These are phyloP conservation scores for Ophion costatus DNA, from an alignment of 2,888 invertebrate species.

Conservation along the genomic window DNA sequence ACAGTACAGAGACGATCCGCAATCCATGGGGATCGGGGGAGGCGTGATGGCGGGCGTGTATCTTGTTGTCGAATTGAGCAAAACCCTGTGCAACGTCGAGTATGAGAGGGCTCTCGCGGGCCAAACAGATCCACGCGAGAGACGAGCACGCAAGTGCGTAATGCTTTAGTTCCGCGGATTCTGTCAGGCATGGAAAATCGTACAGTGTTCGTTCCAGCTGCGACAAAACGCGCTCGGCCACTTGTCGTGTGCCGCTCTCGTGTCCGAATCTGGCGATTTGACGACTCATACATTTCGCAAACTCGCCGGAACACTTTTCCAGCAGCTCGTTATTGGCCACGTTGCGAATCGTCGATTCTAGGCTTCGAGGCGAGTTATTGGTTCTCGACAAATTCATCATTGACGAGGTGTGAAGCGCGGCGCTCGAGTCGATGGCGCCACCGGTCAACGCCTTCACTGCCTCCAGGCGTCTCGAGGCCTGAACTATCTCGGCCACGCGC, in stretches of 20 bases:
- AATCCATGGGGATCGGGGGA: slow-evolving; percentile 85
- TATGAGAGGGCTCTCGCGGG: slow-evolving; percentile 76
- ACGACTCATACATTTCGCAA: slow-evolving; percentile 78
- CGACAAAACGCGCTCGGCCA: slow-evolving; percentile 77
- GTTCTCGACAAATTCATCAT: slow-evolving; percentile 47
- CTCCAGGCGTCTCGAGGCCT: slow-evolving; percentile 77
- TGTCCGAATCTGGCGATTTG: slow-evolving; percentile 78
- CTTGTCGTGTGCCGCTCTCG: slow-evolving; percentile 76
- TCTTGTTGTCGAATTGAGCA: slow-evolving; percentile 83
- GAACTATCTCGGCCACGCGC: slow-evolving; percentile 79
- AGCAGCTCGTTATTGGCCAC: background rate
- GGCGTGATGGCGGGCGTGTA: slow-evolving; percentile 86
- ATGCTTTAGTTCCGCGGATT: slow-evolving; percentile 90
- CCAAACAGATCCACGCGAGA: slow-evolving; percentile 90
- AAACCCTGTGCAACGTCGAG: slow-evolving; percentile 75
- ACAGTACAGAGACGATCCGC: slow-evolving; percentile 86
- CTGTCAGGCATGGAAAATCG: slow-evolving; percentile 95
- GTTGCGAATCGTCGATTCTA: slow-evolving; percentile 28
- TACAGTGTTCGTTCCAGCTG: slow-evolving; percentile 95
- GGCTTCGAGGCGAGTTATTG: slow-evolving; percentile 11
- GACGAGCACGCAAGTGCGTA: slow-evolving; percentile 93
- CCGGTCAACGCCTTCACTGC: slow-evolving; percentile 77
- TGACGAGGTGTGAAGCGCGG: slow-evolving; percentile 51
- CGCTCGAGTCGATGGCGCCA: slow-evolving; percentile 49
- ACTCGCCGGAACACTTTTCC: slow-evolving; percentile 62